phyloP scores from a whole-genome alignment of 2,797 vertebrate species.

The Alectoris magna region DNA sequence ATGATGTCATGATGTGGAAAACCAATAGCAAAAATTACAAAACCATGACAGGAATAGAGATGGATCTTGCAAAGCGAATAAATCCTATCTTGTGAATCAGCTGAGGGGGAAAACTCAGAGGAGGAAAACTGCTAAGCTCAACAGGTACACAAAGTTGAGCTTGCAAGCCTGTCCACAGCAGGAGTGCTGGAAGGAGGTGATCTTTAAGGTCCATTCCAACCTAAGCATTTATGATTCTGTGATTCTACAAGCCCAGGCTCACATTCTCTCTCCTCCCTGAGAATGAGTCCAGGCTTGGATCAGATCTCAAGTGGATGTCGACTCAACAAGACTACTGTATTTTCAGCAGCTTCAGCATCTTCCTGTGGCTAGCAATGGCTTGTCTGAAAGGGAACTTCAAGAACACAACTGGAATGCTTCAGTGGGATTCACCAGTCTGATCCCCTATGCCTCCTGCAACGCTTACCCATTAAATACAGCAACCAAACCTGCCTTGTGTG shows the following conservation, averaged over 20 bases:
- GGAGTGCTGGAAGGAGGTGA: no score
- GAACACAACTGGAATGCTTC: background rate
- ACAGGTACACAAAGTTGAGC: background rate
- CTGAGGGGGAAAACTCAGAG: background rate
- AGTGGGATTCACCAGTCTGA: background rate
- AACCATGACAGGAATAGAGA: background rate
- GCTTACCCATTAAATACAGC: background rate
- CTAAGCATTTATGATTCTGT: no score
- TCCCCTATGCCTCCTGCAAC: background rate
- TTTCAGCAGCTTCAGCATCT: background rate
- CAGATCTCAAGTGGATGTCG: background rate
- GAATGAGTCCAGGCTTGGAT: background rate
- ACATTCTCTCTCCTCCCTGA: background rate
- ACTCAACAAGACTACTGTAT: background rate
- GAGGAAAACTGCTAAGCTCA: background rate
- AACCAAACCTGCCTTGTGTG: background rate
- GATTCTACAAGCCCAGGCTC: background rate
- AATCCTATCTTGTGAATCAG: background rate
- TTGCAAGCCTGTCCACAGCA: background rate
- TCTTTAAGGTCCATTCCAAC: no score
- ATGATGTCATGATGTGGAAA: no score
- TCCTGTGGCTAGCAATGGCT: background rate
- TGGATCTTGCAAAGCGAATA: background rate
- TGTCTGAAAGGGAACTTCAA: background rate
- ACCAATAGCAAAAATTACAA: no score